Conservation (phyloP, 2,797 vertebrate genomes). For the Pitangus sulphuratus region DNA sequence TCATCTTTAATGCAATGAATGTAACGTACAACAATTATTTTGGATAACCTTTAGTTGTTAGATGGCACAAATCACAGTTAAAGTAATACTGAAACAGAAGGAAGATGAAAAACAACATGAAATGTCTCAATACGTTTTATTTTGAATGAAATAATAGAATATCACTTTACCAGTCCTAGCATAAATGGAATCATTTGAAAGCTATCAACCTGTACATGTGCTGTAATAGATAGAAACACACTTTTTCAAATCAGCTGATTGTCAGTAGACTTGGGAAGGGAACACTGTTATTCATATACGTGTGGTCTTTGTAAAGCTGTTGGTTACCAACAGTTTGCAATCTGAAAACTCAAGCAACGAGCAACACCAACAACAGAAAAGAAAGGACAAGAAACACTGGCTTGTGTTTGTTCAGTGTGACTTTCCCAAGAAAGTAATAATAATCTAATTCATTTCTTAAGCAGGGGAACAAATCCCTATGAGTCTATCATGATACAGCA, state of each 20-base stretch:
- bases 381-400: not conserved
- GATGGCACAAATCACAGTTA: not conserved
- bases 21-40: not conserved
- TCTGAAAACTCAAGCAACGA: not conserved
- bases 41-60: not conserved
- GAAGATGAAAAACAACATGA: not conserved
- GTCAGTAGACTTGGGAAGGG: not conserved
- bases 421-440: not conserved
- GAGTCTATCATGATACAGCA: not conserved
- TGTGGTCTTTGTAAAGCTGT: not conserved
- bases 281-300: not conserved
- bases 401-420: not conserved
- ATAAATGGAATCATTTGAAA: not conserved
- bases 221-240: not conserved
- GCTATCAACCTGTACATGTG: not conserved
- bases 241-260: not conserved
- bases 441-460: not conserved
- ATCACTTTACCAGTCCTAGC: not conserved
- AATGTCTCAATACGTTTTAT: not conserved
- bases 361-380: not conserved
- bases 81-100: not conserved
- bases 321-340: not conserved
- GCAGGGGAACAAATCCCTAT: not conserved
- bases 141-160: slow-evolving; percentile 17
- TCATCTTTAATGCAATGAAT: not conserved